Base-by-base conservation (phyloP, 2,113 vertebrate genomes). In the Telmatochromis brichardi region DNA sequence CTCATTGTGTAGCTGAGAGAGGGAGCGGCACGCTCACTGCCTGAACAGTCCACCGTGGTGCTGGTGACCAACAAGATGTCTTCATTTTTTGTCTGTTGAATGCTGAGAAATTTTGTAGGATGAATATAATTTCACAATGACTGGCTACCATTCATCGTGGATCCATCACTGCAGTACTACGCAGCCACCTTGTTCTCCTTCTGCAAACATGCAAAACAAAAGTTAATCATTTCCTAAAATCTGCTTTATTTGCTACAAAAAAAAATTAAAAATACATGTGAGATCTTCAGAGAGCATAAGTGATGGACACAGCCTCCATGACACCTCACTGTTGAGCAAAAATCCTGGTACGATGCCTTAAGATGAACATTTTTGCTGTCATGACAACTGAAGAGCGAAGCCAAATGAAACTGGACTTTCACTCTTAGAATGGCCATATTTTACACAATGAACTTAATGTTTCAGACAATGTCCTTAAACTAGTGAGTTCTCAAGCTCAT, bases 171-270 rank as follows among this genome's bases (percentile, higher is more conserved):
- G 91, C 90, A 28, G 94, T 90, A 96, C 97, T 99, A 99, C 21
- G 98, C 98, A 84, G 98, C 97, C 96, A 98, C 98, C 96, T 98
- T 99, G 97, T 98, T 99, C 93, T 99, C 98, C 97, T 99, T 99
- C 98, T 99, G 97, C 31, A 89, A 89, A 28, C 37, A 68, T 80
- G 45, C 13, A 78, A 11, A 60, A 33, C 19, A 14, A 82, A n/a
- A 54, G 4, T 50, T 28, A 7, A 73, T 17, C 1, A 40, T 12
- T 23, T 33, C 19, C 0, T 26, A 0, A 0, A 58, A 12, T 63
- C 14, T 28, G 68, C 68, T 28, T 26, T 45, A 23, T 45, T 73
- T 71, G n/a, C 19, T 40, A 40, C 1, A 63, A 65, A 9, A 8
- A 33, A 2, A 63, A n/a, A n/a, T n/a, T n/a, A 57, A 35, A 19